Base-by-base conservation (phyloP, 37 sponge, comb jelly and placozoan genomes). In the Axinella damicornis region DNA sequence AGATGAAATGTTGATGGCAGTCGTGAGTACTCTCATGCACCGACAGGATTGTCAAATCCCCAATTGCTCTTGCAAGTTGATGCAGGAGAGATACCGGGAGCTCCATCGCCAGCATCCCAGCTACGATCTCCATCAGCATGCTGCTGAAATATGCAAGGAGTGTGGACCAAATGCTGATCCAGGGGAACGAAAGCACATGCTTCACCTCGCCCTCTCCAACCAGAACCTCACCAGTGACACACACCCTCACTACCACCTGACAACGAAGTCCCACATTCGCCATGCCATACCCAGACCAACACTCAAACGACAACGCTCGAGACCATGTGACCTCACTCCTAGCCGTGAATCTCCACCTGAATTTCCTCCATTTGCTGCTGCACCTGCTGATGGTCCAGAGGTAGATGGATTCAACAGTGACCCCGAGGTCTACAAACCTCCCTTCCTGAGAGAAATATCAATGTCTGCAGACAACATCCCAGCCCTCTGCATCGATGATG, bases 211-310 rank as follows among this genome's bases (percentile, higher is more conserved):
- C 22, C 69, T 68, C 34, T 68, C 69, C 4, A 19, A 6, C 20
- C 31, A 68, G 34, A 68, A 68, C 35, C 20, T 68, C 34, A 27
- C 5, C 62, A 25, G 25, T 27, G 62, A 27, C 13, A 61, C 69
- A 1, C 69, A 80, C 53, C 81, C 83, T 22, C 83, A 82, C 61
- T 82, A 82, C 39, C 83, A 82, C 31, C 35, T 71, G 14, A 72
- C 40, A 32, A 13, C 27, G 0, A 71, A 72, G 32, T 72, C 83
- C 1, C 63, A 72, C 30, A 34, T 82, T 27, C 73, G 72, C 6
- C 39, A 34, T 0, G 20, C 53, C n/a, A n/a, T 5, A 22, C 57
- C 57, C 17, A 61, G 14, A 25, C 62, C 62, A 22, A 5, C 62
- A 25, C 62, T 27, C 0, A 12, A 65, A 14, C 81, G 33, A 56